These are phyloP conservation scores for Drosophila tropicalis DNA, from an alignment of 1,140 invertebrate species.

Conservation along the genomic window DNA sequence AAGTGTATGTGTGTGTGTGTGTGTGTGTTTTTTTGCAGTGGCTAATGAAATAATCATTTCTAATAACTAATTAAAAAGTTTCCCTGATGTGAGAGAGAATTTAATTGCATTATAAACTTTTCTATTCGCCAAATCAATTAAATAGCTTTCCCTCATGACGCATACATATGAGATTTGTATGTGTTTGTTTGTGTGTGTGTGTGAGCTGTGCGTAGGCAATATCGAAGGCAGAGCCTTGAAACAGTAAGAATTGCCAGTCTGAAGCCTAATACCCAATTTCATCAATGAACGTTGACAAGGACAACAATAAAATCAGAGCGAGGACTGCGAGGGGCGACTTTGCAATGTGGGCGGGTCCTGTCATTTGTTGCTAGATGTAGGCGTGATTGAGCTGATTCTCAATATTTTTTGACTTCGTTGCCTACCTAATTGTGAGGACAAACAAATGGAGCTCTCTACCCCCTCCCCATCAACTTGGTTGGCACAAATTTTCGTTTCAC, in stretches of 20 bases:
- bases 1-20: conserved; percentile 11
- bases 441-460: background rate
- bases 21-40: background rate
- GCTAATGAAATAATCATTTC: conserved; percentile 64
- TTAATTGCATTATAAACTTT: conserved; percentile 60
- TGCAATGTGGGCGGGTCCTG: conserved; percentile 21
- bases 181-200: background rate
- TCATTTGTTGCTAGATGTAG: conserved; percentile 34
- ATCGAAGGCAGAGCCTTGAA: conserved; percentile 20
- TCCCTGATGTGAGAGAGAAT: conserved; percentile 46
- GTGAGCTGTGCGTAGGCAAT: background rate
- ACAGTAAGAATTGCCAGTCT: conserved; percentile 8
- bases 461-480: no score
- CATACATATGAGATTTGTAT: conserved; percentile 29
- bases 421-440: conserved; percentile 7
- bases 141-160: conserved; percentile 13
- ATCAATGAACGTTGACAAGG: conserved; percentile 70
- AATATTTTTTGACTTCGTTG: background rate
- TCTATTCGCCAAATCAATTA: conserved; percentile 21
- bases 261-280: conserved; percentile 52
- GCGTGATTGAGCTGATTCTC: background rate
- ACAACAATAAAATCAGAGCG: conserved; percentile 42
- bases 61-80: conserved; percentile 72
- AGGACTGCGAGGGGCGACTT: background rate
- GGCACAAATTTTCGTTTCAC: background rate